phyloP scores from a whole-genome alignment of 2,113 vertebrate genomes.

The Centropristis striata region DNA sequence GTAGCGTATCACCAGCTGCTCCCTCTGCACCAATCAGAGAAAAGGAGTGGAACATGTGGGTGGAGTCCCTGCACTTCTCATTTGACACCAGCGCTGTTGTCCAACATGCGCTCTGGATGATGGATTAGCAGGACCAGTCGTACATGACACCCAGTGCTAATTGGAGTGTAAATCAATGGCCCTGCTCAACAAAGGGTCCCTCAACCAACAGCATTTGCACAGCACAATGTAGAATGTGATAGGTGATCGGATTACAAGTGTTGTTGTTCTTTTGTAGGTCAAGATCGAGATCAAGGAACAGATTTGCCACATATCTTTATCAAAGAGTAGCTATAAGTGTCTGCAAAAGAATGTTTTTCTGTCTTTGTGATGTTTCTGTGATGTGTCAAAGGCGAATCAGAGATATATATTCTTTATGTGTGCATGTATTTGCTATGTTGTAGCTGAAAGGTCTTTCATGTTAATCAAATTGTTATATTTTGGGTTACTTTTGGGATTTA shows the following conservation, averaged over 20 bases:
- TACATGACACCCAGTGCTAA: conserved; percentile 51
- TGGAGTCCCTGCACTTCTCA: background rate
- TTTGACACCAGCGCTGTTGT: conserved; percentile 51
- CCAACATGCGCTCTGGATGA: conserved; percentile 49
- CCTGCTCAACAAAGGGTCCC: conserved; percentile 36
- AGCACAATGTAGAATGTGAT: conserved; percentile 17
- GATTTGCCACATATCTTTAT: background rate
- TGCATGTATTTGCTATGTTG: background rate
- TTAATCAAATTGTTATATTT: conserved; percentile 1
- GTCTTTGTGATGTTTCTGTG: background rate
- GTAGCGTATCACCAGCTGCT: conserved; percentile 8
- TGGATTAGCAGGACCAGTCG: conserved; percentile 57
- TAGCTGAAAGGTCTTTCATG: background rate
- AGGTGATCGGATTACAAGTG: conserved; percentile 18
- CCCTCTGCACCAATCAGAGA: conserved; percentile 42
- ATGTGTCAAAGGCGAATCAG: background rate
- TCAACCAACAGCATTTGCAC: conserved; percentile 5
- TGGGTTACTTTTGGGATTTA: background rate
- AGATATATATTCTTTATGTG: background rate
- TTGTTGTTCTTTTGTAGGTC: conserved; percentile 8
- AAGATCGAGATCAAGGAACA: conserved; percentile 15
- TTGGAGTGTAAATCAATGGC: conserved; percentile 59
- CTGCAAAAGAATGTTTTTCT: background rate
- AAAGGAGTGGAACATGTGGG: conserved; percentile 31
- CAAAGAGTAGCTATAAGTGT: background rate